Evolutionary conservation across 2,113 vertebrate species (phyloP).

Genomic region (Steatornis caripensis): DNA sequence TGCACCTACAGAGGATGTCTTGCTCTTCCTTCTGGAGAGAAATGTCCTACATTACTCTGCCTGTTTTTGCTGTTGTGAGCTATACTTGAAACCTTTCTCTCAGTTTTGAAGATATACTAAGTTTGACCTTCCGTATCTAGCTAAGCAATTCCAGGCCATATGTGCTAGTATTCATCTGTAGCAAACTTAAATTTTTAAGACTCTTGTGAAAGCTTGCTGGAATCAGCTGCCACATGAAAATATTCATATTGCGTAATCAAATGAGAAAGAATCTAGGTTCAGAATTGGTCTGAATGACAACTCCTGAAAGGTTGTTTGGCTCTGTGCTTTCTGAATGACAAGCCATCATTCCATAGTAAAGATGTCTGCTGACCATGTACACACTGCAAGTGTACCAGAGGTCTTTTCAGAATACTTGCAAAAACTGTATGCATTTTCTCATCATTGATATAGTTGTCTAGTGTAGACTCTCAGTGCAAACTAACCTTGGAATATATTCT

Average conservation of each 20-base stretch:
- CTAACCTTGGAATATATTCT: neutral
- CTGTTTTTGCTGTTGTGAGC: neutral
- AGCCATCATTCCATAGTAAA: neutral
- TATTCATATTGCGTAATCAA: neutral
- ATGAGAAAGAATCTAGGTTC: neutral
- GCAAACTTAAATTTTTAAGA: neutral
- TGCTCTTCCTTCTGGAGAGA: neutral
- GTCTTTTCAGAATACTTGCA: neutral
- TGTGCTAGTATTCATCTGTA: neutral
- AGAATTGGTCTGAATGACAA: neutral
- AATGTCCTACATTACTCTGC: neutral
- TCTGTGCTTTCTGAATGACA: neutral
- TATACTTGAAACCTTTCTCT: neutral
- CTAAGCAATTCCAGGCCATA: fast-evolving
- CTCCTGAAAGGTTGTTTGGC: neutral
- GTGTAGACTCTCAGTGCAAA: neutral
- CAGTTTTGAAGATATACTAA: neutral
- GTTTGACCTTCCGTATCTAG: neutral
- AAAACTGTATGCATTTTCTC: neutral
- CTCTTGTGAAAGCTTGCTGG: neutral
- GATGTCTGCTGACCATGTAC: fast-evolving
- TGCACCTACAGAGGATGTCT: neutral
- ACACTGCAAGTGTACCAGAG: neutral
- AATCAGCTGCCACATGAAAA: neutral
- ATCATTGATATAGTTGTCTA: neutral